Conservation (phyloP, 2,888 invertebrate genomes). For the Latrodectus hesperus region DNA sequence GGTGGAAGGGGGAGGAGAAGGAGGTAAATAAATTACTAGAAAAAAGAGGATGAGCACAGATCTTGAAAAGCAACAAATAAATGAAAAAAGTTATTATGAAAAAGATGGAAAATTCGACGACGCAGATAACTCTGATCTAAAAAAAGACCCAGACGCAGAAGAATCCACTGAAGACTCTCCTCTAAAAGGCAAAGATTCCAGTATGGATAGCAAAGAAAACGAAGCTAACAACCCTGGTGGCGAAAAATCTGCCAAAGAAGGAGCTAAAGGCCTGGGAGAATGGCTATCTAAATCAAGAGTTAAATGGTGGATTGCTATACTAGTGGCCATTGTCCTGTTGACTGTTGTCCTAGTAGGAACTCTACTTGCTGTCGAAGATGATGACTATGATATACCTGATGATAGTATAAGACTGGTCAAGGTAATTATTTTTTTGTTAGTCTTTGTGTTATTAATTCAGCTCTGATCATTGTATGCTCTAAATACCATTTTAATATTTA, state of each 20-base stretch:
- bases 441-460: too few relatives aligned
- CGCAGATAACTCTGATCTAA: conserved; percentile 48
- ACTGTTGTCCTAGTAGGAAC: conserved; percentile 69
- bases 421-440: conserved; percentile 28
- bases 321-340: conserved; percentile 69
- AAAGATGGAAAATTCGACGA: conserved; percentile 30
- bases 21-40: neutral
- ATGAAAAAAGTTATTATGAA: conserved; percentile 15
- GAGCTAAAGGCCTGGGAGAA: conserved; percentile 55
- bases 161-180: conserved; percentile 66
- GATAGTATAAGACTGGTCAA: conserved; percentile 67
- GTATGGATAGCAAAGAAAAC: conserved; percentile 50
- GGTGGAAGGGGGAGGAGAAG: conserved; percentile 31
- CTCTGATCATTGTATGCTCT: too few relatives aligned
- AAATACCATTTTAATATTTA: too few relatives aligned
- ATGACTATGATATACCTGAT: conserved; percentile 63
- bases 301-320: conserved; percentile 70
- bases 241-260: conserved; percentile 58
- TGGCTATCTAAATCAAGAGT: conserved; percentile 67
- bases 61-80: conserved; percentile 38
- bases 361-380: conserved; percentile 64
- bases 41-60: conserved; percentile 46
- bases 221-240: conserved; percentile 32
- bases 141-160: conserved; percentile 55
- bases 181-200: conserved; percentile 50